Base-by-base conservation (phyloP, 2,113 vertebrate species). In the Dunckerocampus dactyliophorus region DNA sequence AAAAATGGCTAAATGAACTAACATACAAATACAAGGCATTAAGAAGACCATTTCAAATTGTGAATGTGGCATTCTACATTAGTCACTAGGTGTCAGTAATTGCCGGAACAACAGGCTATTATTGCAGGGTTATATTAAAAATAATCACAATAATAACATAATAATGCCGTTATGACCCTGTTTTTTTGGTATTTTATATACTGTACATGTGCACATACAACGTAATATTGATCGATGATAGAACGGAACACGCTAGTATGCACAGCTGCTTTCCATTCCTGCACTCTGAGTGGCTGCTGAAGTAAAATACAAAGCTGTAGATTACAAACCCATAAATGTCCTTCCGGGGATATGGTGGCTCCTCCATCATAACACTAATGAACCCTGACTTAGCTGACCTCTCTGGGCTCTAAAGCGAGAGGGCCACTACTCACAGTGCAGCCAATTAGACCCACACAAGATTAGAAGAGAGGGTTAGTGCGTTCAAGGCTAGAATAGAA, bases 351-450 rank as follows among this genome's bases (percentile, higher is more conserved):
- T 47, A 28, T 52, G 50, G 59, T 17, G 3, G 54, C 0, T 16
- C 47, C 58, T 67, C 37, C 51, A 20, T 55, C 49, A 42, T 56
- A 47, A 19, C 58, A 64, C 68, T 81, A 86, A 85, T 82, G 76
- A 87, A 82, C 71, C 62, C 43, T 65, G 74, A 69, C 80, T 75
- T 56, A 0, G 24, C 50, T 84, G 81, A 85, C 80, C 80, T 74
- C 76, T 51, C n/a, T 13, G 53, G 52, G 43, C 73, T 71, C 51
- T 59, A 8, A 56, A 70, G 69, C 71, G 31, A 1, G 10, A 47
- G 50, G 39, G 47, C 57, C 60, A 43, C 31, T 76, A 51, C 48
- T 65, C 67, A 62, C 62, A 59, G 28, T 8, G 62, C 52, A 71
- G 66, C 68, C 70, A 82, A 85, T 85, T 84, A 82, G 50, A 65